Conservation (phyloP, 2,888 invertebrate genomes). For the Drosophila acutilabella region DNA sequence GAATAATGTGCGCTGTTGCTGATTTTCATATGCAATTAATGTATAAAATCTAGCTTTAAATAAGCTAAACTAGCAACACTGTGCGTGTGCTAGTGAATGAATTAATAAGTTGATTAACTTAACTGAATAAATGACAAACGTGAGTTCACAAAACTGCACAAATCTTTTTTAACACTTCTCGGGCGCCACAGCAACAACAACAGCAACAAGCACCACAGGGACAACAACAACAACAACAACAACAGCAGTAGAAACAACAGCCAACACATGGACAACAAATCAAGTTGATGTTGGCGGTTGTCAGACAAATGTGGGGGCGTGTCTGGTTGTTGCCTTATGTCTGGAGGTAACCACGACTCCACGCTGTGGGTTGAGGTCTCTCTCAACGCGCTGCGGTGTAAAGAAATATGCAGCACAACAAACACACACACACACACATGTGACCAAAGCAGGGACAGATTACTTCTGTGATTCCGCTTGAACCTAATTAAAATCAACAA, state of each 20-base stretch:
- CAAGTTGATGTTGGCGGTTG: conserved; percentile 42
- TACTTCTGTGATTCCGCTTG: conserved; percentile 56
- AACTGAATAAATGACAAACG: conserved; percentile 62
- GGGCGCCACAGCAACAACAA: conserved; percentile 24
- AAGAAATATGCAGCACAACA: conserved; percentile 3
- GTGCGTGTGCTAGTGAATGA: conserved; percentile 35
- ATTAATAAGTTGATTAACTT: conserved; percentile 16
- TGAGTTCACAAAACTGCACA: conserved; percentile 45
- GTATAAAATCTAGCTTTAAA: background rate
- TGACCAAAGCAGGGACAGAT: conserved; percentile 11
- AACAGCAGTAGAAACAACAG: conserved; percentile 14
- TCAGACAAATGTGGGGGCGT: conserved; percentile 48
- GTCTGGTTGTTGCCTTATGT: conserved; percentile 22
- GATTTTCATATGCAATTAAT: too few relatives aligned
- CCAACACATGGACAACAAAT: conserved; percentile 29
- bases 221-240: conserved; percentile 5
- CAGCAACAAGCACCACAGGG: conserved; percentile 9
- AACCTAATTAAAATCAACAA: conserved; percentile 64
- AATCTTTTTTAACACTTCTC: conserved; percentile 39
- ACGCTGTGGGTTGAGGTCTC: conserved; percentile 38
- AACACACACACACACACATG: background rate
- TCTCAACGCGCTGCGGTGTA: background rate
- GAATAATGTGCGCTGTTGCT: too few relatives aligned
- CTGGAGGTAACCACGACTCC: conserved; percentile 30
- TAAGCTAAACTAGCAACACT: conserved; percentile 24